Percentiles rank a stretch among this genome's conserved stretches.
Conservation (phyloP, 2,797 vertebrate genomes). For the Echiichthys vipera region DNA sequence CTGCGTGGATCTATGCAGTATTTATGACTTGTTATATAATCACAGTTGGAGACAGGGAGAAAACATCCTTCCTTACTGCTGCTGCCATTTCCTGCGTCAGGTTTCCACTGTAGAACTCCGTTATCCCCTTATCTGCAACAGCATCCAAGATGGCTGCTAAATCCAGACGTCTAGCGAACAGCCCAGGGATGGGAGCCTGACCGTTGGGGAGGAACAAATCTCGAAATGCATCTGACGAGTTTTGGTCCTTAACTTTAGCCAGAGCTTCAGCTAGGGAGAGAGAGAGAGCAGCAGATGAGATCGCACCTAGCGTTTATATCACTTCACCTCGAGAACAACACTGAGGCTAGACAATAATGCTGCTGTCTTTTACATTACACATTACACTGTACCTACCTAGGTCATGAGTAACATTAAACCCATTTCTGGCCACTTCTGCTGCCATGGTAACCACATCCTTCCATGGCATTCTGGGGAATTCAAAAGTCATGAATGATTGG, state of each 20-base stretch:
- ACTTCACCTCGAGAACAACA: not conserved
- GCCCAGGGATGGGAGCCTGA: conserved; percentile 86
- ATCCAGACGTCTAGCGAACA: conserved; percentile 87
- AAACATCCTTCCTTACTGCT: conserved; percentile 82
- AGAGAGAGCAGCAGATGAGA: not conserved
- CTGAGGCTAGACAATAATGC: not conserved
- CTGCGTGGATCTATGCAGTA: conserved; percentile 22
- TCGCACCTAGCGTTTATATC: not conserved
- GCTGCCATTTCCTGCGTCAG: conserved; percentile 91
- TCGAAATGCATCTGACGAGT: conserved; percentile 86
- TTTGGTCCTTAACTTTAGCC: conserved; percentile 87
- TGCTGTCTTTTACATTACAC: not conserved
- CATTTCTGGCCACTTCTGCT: conserved; percentile 90
- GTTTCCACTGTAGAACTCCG: conserved; percentile 92
- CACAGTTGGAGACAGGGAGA: not conserved
- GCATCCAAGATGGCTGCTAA: conserved; percentile 89
- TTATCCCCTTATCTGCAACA: conserved; percentile 86
- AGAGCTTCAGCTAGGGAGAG: conserved; percentile 88
- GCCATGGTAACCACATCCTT: conserved; percentile 89
- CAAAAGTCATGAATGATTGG: not conserved
- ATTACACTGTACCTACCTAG: conserved; percentile 85
- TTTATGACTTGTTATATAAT: conserved; percentile 42
- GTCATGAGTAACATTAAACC: conserved; percentile 97
- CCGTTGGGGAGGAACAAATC: conserved; percentile 88
- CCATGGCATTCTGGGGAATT: conserved; percentile 89